These are phyloP conservation scores for Lucinisca nassula DNA, from an alignment of 2,888 invertebrate species.

Conservation along the genomic window DNA sequence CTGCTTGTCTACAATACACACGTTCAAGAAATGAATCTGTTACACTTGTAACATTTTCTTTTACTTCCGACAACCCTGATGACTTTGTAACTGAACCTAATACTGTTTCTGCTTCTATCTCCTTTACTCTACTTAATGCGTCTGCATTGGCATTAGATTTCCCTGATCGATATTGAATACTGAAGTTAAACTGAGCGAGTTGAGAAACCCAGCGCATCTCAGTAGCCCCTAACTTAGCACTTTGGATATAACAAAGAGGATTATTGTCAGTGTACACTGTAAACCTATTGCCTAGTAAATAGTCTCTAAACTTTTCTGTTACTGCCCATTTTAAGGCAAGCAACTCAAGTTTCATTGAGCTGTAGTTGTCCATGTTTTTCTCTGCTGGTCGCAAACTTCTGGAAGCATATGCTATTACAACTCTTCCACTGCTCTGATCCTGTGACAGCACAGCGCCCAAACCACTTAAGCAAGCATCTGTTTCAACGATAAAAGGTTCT, in stretches of 20 bases:
- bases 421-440: neutral
- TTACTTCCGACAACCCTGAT: too few species aligned
- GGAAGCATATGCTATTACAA: conserved; percentile 49
- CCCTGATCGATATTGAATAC: conserved; percentile 43
- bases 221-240: conserved; percentile 55
- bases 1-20: too few species aligned
- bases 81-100: too few species aligned
- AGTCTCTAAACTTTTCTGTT: conserved; percentile 68
- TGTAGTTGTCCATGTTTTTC: neutral
- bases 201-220: conserved; percentile 59
- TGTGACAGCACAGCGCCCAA: conserved; percentile 49
- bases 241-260: conserved; percentile 60
- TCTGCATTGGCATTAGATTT: conserved; percentile 38
- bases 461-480: conserved; percentile 38
- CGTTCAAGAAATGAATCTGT: too few species aligned
- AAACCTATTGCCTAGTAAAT: conserved; percentile 30
- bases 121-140: too few species aligned
- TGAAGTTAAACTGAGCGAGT: conserved; percentile 59
- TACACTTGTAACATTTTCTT: too few species aligned
- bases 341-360: conserved; percentile 34
- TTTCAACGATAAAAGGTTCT: conserved; percentile 24
- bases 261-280: conserved; percentile 67
- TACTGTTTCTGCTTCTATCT: too few species aligned
- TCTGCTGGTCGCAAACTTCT: conserved; percentile 35
- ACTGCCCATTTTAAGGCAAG: conserved; percentile 64